Base-by-base conservation (phyloP, 2,888 invertebrate genomes). In the Coelinius sp. region DNA sequence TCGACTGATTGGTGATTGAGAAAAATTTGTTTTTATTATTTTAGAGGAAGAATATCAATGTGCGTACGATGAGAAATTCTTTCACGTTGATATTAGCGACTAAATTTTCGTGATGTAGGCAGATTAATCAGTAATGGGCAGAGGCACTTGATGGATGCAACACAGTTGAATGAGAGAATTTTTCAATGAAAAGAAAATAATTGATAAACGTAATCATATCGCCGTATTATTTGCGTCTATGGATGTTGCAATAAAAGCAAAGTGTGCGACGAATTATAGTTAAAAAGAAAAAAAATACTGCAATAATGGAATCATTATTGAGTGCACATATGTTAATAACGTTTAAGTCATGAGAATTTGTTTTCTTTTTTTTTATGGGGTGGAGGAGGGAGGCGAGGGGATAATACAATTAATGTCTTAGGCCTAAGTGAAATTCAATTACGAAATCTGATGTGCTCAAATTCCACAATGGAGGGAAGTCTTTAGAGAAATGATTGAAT, bases 401-500 rank as follows among this genome's bases (percentile, higher is more conserved):
- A 7, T 31, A 59, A 59, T 59, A 59, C 31, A 71, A 41, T 71
- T 75, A 76, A 74, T 68, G 74, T 76, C 75, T 72, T 74, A 77
- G 77, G 77, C 77, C 77, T 82, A 82, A 80, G 78, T 71, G 73
- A 81, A 79, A 82, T 83, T 84, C 81, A 83, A 83, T 85, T 84
- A 85, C 79, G 81, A 82, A 83, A 81, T 84, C 81, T 82, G 80
- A 83, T 81, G 79, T 85, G 86, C 85, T 85, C 85, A 85, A 86
- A 82, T 81, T 80, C 76, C 81, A 80, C 73, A 76, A 77, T 77
- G 75, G 73, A 73, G 76, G 78, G 64, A 59, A 71, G 35, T 64
- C 24, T 24, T 63, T 35, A 68, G 67, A 59, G 6, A 63, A 22
- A 24, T 22, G n/a, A 41, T 41, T 22, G n/a, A 62, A 68, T 46